Percentiles rank a stretch among this genome's conserved stretches.
Conservation (phyloP, 30 jellyfish, hydroid and myxozoan species). For the Rhopilema esculentum region DNA sequence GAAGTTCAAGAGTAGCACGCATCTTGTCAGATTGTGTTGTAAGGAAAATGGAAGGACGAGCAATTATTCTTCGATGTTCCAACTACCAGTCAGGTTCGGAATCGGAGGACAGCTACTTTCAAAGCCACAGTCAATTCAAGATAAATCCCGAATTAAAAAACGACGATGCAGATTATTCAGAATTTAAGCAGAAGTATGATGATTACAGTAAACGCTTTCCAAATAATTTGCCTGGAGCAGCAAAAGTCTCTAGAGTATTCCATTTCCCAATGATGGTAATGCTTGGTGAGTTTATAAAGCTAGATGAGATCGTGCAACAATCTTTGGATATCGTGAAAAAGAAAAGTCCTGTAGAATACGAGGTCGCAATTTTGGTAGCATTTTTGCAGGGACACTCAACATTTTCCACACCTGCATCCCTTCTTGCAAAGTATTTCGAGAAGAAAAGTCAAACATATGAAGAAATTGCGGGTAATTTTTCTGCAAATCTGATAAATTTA, state of each 20-base stretch:
- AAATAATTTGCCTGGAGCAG: not conserved
- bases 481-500: conserved; percentile 25
- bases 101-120: conserved; percentile 8
- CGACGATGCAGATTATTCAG: conserved; percentile 6
- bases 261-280: conserved; percentile 75
- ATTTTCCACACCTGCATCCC: conserved; percentile 63
- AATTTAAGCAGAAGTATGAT: conserved; percentile 23
- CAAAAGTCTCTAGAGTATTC: conserved; percentile 12
- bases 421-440: conserved; percentile 21
- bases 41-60: conserved; percentile 39
- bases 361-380: conserved; percentile 53
- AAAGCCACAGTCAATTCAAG: conserved; percentile 7
- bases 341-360: conserved; percentile 32
- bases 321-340: conserved; percentile 32
- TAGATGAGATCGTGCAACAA: conserved; percentile 21
- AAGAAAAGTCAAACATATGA: conserved; percentile 29
- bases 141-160: conserved; percentile 27
- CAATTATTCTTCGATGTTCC: conserved; percentile 39
- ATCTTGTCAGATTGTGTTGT: conserved; percentile 46
- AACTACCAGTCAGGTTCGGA: not conserved
- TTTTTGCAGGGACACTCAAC: conserved; percentile 47
- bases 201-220: conserved; percentile 21
- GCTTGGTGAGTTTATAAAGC: conserved; percentile 47
- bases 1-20: conserved; percentile 45
- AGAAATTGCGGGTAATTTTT: conserved; percentile 14